phyloP scores from a whole-genome alignment of 2,888 invertebrate genomes.

The Lasiommata megera region DNA sequence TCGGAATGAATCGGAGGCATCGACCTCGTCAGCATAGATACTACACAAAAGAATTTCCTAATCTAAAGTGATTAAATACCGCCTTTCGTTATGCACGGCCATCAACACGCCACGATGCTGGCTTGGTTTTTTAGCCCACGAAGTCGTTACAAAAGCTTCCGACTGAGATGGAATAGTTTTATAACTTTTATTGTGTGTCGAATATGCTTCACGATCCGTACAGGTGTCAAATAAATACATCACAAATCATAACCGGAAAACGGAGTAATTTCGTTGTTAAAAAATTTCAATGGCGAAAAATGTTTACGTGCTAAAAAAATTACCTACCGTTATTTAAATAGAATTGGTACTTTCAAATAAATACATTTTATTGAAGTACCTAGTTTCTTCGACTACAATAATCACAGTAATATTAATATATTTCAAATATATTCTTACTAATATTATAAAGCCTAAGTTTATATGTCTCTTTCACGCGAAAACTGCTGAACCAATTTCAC shows the following conservation, averaged over 20 bases:
- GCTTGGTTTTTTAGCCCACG: conserved; percentile 5
- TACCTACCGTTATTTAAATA: too few relatives aligned
- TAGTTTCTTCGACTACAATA: too few relatives aligned
- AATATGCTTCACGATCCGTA: background rate
- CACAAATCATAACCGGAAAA: background rate
- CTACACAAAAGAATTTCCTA: conserved; percentile 29
- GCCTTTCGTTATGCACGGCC: conserved; percentile 26
- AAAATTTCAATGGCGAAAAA: background rate
- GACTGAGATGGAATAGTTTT: background rate
- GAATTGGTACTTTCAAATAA: too few relatives aligned
- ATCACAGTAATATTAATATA: too few relatives aligned
- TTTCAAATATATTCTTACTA: too few relatives aligned
- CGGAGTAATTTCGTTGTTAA: background rate
- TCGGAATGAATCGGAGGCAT: conserved; percentile 24
- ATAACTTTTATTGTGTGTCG: conserved; percentile 2
- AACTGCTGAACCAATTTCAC: too few relatives aligned
- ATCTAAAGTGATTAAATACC: conserved; percentile 25
- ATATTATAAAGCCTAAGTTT: too few relatives aligned
- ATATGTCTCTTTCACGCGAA: too few relatives aligned
- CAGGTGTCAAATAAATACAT: conserved; percentile 2
- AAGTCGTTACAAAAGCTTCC: conserved; percentile 11
- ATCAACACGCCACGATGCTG: conserved; percentile 11
- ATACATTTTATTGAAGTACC: too few relatives aligned
- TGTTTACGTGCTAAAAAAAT: background rate
- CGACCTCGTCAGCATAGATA: conserved; percentile 29